Percentiles rank a stretch among this genome's conserved stretches.
Evolutionary conservation across 2,888 invertebrate species (phyloP).

Genomic region (Dynastes maya): DNA sequence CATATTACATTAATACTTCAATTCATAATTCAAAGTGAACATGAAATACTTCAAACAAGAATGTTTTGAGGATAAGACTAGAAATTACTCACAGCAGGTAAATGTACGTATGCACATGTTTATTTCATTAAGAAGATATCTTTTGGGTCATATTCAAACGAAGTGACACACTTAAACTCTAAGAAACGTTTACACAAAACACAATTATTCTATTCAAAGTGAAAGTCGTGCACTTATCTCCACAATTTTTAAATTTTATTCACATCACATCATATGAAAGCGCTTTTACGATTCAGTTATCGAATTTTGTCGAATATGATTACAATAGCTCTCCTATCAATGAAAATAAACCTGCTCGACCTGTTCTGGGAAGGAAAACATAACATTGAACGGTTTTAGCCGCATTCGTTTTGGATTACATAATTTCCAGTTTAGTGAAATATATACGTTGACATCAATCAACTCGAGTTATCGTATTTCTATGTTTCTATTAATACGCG

Average conservation of each 20-base stretch:
- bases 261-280: neutral
- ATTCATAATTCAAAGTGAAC: too few relatives aligned
- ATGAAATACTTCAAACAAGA: too few relatives aligned
- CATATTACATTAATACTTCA: too few relatives aligned
- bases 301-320: neutral
- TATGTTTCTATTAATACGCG: neutral
- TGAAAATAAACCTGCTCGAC: conserved; percentile 3
- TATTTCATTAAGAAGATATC: neutral
- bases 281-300: neutral
- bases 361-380: neutral
- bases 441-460: neutral
- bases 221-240: conserved; percentile 5
- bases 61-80: too few relatives aligned
- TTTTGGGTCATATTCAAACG: neutral
- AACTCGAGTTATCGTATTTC: neutral
- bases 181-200: neutral
- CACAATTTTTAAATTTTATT: conserved; percentile 12
- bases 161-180: neutral
- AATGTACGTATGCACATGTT: neutral
- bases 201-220: neutral
- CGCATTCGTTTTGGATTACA: conserved; percentile 17
- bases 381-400: neutral
- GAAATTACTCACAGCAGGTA: too few relatives aligned
- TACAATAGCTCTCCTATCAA: neutral
- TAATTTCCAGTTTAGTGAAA: conserved; percentile 15